Base-by-base conservation (phyloP, 2,113 vertebrate species). In the Agelaius tricolor region DNA sequence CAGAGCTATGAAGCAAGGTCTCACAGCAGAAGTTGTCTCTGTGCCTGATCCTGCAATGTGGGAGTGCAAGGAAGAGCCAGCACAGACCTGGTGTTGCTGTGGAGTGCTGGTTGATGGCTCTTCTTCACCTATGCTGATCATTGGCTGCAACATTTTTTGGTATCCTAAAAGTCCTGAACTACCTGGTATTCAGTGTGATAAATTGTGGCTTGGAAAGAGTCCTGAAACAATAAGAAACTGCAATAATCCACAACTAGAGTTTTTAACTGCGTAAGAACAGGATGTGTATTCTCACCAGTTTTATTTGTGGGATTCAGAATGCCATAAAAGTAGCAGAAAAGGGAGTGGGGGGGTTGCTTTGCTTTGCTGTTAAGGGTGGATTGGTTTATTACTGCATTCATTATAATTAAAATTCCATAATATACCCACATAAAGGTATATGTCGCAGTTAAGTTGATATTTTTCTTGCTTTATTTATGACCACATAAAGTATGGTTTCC, bases 381-480 rank as follows among this genome's bases (percentile, higher is more conserved):
- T 93, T 96, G 93, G 78, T 89, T 97, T 96, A 96, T 95, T 97
- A 92, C 93, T 20, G 43, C 81, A 89, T 93, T 95, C 89, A 94
- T 96, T 97, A 94, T 96, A 97, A 96, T 97, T 95, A 96, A 94
- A 96, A 96, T 97, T 96, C 96, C 92, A 77, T 94, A 96, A 96
- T 96, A 94, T 95, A 87, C 79, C 95, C 96, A 95, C 90, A 96
- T 96, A 94, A 96, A 96, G 94, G 95, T 94, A 87, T 55, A 74
- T 84, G 90, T 81, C 58, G 43, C 91, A 94, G 75, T 94, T 94
- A 95, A 95, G 87, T 72, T 93, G 89, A 91, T 96, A 95, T 96
- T 97, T 96, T 97, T 95, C 82, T 96, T 96, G 82, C 87, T 96
- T 97, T 96, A 97, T 97, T 97, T 97, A 97, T 92, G 96, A 83